Conservation (phyloP, 2,888 invertebrate genomes). For the Prosopocoilus inquinatus region DNA sequence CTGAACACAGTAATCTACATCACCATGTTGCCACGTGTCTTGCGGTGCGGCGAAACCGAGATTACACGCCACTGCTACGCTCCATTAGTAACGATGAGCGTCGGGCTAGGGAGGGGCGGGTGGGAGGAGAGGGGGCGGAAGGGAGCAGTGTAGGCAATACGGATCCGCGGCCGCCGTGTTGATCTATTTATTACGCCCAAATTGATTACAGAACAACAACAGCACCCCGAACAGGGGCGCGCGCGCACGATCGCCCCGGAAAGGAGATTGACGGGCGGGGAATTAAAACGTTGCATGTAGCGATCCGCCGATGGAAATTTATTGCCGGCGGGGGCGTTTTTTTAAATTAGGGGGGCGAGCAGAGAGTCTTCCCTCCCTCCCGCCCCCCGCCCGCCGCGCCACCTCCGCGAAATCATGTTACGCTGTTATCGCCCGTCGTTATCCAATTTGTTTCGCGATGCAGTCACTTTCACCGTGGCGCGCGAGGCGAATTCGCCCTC, state of each 20-base stretch:
- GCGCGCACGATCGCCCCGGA: background rate
- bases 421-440: no score
- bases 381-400: no score
- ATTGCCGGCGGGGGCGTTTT: slow-evolving; percentile 11
- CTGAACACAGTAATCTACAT: no score
- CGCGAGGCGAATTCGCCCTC: no score
- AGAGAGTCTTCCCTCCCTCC: background rate
- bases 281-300: slow-evolving; percentile 22
- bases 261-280: slow-evolving; percentile 22
- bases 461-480: no score
- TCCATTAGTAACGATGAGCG: slow-evolving; percentile 24
- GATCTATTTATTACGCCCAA: slow-evolving; percentile 26
- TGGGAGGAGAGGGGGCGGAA: slow-evolving; percentile 6
- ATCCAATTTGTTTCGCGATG: no score
- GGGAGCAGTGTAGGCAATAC: slow-evolving; percentile 23
- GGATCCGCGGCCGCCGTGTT: slow-evolving; percentile 25
- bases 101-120: no score
- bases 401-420: no score
- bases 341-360: slow-evolving; percentile 8
- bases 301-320: slow-evolving; percentile 16
- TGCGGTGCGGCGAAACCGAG: slow-evolving; percentile 8
- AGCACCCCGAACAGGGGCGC: background rate
- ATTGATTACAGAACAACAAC: slow-evolving; percentile 18
- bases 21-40: no score
- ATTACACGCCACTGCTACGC: slow-evolving; percentile 26